Evolutionary conservation across 2,113 vertebrate genomes (phyloP).

Genomic region (Charadrius vociferus): DNA sequence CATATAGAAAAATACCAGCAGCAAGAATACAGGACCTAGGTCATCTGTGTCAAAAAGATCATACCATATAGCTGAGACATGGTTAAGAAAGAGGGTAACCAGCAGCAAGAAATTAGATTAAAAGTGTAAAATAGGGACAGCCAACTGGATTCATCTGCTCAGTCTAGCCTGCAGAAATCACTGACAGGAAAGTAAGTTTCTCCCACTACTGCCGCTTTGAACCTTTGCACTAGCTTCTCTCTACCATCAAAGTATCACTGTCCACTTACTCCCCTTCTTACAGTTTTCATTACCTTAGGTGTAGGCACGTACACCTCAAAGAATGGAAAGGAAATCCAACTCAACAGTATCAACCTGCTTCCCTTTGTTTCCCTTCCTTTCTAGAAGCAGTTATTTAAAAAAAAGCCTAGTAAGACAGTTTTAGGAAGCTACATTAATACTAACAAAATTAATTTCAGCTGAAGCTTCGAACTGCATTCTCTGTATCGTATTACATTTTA

Average conservation of each 20-base stretch:
- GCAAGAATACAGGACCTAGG: not conserved
- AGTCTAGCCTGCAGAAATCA: not conserved
- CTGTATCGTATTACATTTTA: not conserved
- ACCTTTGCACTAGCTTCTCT: not conserved
- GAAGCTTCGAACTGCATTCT: not conserved
- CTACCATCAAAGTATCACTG: not conserved
- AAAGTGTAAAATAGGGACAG: not conserved
- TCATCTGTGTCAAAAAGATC: not conserved
- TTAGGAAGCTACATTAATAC: not conserved
- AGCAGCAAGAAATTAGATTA: not conserved
- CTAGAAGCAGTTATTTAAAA: not conserved
- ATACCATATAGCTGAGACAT: not conserved
- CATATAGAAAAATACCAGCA: fast-evolving
- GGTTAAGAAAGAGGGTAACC: not conserved
- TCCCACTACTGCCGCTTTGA: not conserved
- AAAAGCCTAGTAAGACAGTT: not conserved
- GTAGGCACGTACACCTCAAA: not conserved
- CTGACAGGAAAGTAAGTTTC: not conserved
- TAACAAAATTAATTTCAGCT: not conserved
- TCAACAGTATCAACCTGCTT: not conserved
- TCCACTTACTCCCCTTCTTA: not conserved
- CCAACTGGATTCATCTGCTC: not conserved
- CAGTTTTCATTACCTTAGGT: not conserved
- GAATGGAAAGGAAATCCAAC: not conserved
- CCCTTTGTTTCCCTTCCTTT: not conserved